Evolutionary conservation across 2,797 vertebrate species (phyloP).

Genomic region (Tragelaphus oryx): DNA sequence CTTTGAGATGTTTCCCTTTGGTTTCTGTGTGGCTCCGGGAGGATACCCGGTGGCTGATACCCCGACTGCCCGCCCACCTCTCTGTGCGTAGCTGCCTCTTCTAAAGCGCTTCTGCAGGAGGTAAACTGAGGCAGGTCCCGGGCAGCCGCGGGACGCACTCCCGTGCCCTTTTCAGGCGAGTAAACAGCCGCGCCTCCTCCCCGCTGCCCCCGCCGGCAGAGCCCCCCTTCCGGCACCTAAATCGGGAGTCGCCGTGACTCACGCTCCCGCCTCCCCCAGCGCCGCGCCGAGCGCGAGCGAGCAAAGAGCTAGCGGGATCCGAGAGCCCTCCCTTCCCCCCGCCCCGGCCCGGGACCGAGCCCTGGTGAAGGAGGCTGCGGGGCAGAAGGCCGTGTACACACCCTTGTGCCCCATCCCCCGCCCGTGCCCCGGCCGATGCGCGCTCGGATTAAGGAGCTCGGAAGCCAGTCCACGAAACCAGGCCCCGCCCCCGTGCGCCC

Average conservation of each 20-base stretch:
- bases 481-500: neutral
- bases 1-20: neutral
- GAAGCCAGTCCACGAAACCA: neutral
- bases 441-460: neutral
- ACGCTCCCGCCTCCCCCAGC: conserved; percentile 72
- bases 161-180: conserved; percentile 50
- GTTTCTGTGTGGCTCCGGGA: neutral
- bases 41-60: neutral
- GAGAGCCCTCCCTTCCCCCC: neutral
- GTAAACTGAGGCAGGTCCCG: conserved; percentile 58
- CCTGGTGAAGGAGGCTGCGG: neutral
- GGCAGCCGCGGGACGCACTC: neutral
- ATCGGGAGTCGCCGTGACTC: conserved; percentile 74
- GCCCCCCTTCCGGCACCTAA: conserved; percentile 73
- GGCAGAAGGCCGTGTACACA: neutral
- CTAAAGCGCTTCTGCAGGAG: neutral
- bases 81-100: neutral
- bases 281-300: conserved; percentile 57
- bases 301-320: conserved; percentile 26
- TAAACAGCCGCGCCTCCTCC: conserved; percentile 59
- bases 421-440: neutral
- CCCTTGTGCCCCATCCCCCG: neutral
- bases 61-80: neutral
- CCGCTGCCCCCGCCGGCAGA: conserved; percentile 34
- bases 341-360: neutral